These are phyloP conservation scores for Monomorium pharaonis DNA, from an alignment of 1,140 invertebrate genomes.

Conservation along the genomic window DNA sequence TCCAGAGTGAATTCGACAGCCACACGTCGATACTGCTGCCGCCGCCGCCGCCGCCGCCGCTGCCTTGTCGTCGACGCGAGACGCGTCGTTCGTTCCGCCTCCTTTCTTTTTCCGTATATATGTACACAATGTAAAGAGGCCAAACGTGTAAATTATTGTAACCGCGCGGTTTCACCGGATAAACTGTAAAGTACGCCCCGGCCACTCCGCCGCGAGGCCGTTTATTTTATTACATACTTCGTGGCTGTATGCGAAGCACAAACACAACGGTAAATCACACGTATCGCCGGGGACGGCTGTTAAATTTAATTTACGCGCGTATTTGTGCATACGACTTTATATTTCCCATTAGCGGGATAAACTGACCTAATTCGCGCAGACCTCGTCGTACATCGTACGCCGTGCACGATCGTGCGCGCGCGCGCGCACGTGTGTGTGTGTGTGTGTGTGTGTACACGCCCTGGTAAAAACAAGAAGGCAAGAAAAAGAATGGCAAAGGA, in stretches of 20 bases:
- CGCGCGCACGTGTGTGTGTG: too few species aligned
- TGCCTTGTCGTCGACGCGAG: background rate
- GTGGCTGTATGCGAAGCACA: constrained; percentile 77
- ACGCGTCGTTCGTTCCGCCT: background rate
- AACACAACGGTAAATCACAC: constrained; percentile 81
- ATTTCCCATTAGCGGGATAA: constrained; percentile 84
- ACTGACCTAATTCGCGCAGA: constrained; percentile 80
- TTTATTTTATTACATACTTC: constrained; percentile 79
- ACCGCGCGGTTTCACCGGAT: constrained; percentile 53
- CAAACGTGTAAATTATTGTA: constrained; percentile 71
- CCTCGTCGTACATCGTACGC: constrained; percentile 10
- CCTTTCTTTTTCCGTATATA: constrained; percentile 17
- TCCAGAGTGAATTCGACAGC: constrained; percentile 30
- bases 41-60: background rate
- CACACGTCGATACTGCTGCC: constrained; percentile 18
- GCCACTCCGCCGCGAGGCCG: constrained; percentile 47
- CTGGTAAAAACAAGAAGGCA: background rate
- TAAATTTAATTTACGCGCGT: constrained; percentile 82
- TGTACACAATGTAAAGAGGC: constrained; percentile 64
- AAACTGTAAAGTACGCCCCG: constrained; percentile 51
- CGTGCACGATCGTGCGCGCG: background rate
- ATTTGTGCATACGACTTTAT: constrained; percentile 82
- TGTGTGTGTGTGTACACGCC: background rate
- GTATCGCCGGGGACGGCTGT: constrained; percentile 75
- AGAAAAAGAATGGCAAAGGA: constrained; percentile 16